A percentile compares a stretch with the other conserved stretches of the same genome.
Conservation (phyloP, 2,888 invertebrate species). For the Lasioglossum morio region DNA sequence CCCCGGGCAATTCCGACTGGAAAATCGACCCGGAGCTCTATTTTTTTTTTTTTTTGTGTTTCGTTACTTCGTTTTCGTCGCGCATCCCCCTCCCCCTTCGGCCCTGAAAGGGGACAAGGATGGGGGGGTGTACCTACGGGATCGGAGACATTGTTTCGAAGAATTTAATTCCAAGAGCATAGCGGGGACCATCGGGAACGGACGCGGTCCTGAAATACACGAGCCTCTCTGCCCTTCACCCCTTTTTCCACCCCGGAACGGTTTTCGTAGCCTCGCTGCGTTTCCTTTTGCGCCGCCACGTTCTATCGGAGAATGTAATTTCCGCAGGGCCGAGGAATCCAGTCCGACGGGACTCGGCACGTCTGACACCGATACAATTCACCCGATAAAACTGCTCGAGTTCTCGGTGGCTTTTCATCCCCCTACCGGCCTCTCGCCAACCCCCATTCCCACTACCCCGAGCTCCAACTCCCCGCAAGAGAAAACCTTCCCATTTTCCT, state of each 20-base stretch:
- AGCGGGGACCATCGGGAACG: constrained; percentile 24
- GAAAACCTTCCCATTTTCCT: constrained; percentile 54
- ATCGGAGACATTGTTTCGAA: constrained; percentile 65
- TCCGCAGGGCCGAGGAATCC: constrained; percentile 75
- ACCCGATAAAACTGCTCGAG: constrained; percentile 73
- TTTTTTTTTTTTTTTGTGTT: not conserved
- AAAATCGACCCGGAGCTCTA: constrained; percentile 1
- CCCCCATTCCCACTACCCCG: not conserved
- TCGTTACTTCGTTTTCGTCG: not conserved
- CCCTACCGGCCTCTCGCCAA: not conserved
- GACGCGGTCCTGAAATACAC: constrained; percentile 22
- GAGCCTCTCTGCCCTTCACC: constrained; percentile 31
- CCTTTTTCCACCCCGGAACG: constrained; percentile 28
- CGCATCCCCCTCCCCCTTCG: not conserved
- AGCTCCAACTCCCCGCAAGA: not conserved
- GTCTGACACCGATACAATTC: constrained; percentile 79
- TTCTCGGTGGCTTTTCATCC: constrained; percentile 62
- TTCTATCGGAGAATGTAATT: constrained; percentile 79
- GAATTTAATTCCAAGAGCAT: constrained; percentile 73
- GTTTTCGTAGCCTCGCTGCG: constrained; percentile 46
- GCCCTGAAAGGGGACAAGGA: not conserved
- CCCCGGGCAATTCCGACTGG: constrained; percentile 16
- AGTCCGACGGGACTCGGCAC: constrained; percentile 71
- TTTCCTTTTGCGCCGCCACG: constrained; percentile 54
- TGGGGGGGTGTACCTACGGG: not conserved